Evolutionary conservation across 2,888 invertebrate species (phyloP), one percentile per base, ranked within the genome.

Genomic region (Anagyrus pseudococci): DNA sequence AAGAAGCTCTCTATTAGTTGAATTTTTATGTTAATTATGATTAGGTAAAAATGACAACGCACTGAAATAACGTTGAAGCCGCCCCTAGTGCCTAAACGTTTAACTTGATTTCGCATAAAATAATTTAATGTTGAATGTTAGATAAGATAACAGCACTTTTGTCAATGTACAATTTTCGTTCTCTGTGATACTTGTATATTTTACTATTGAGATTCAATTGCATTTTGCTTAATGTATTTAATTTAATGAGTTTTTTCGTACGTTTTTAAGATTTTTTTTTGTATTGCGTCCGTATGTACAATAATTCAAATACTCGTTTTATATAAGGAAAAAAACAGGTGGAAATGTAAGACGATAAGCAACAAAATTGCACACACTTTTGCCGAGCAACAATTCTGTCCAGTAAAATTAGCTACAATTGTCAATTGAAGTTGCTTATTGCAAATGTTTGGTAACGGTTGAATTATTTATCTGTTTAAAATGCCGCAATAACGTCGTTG

Each of bases 1-100:
- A 74, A 67, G 41, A 68, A 60, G 40, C 40, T 57, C 57, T 57
- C n/a, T n/a, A n/a, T n/a, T n/a, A n/a, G n/a, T n/a, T n/a, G n/a
- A 41, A 61, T 22, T 54, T 58, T 17, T 17, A 56, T 55, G 19
- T 33, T 25, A 37, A 44, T 47, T 29, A 55, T 19, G 17, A 52
- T 23, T 22, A 52, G 56, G 15, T 37, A 13, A 56, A 57, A 60
- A 47, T 52, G 40, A 48, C 60, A 7, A 57, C 59, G 60, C 59
- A 58, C n/a, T n/a, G n/a, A 60, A 59, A 59, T 52, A 37, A 64
- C 6, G 43, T 43, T 52, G 56, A 60, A 47, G 47, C 60, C 57
- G 48, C 44, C 26, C 53, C 15, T 65, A 62, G 61, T 65, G 65
- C 65, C 65, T 65, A n/a, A 41, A 26, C 54, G 54, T 61, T 58